Conservation (phyloP, 2,888 invertebrate genomes). For the Drosophila leonis region DNA sequence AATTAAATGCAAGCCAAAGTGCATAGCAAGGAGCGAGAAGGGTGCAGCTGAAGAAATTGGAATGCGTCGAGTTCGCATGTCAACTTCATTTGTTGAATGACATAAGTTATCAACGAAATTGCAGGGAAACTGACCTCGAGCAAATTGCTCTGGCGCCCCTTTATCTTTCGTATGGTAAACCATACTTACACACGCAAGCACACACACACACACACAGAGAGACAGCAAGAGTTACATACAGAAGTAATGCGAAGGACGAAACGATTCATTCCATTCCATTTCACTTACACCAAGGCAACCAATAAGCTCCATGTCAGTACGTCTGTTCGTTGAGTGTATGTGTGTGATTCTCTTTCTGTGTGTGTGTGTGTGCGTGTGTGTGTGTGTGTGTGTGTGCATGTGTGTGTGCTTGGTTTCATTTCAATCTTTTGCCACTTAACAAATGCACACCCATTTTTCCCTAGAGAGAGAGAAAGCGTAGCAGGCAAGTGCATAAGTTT, state of each 20-base stretch:
- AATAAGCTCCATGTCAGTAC: conserved; percentile 71
- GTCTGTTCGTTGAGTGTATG: conserved; percentile 13
- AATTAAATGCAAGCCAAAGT: conserved; percentile 63
- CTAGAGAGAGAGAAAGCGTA: conserved; percentile 29
- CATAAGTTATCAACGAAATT: conserved; percentile 79
- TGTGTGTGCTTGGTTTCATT: conserved; percentile 64
- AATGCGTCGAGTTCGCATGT: conserved; percentile 58
- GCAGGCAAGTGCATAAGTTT: conserved; percentile 71
- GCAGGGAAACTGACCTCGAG: conserved; percentile 74
- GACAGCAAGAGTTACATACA: conserved; percentile 6
- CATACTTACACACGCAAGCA: conserved; percentile 39
- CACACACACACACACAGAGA: not conserved
- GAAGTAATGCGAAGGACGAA: conserved; percentile 45
- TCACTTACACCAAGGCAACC: conserved; percentile 69
- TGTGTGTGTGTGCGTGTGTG: conserved; percentile 9
- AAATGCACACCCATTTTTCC: conserved; percentile 71
- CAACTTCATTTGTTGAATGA: conserved; percentile 79
- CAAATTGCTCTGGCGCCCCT: conserved; percentile 76
- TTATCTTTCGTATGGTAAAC: conserved; percentile 67
- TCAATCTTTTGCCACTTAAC: conserved; percentile 80
- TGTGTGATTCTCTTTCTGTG: conserved; percentile 6
- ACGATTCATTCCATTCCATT: conserved; percentile 76
- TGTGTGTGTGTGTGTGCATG: not conserved
- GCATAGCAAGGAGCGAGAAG: conserved; percentile 5
- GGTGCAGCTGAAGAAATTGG: conserved; percentile 2